Percentiles rank a stretch among this genome's conserved stretches.
phyloP scores from a whole-genome alignment of 2,113 vertebrate species.

The Thunnus maccoyii region DNA sequence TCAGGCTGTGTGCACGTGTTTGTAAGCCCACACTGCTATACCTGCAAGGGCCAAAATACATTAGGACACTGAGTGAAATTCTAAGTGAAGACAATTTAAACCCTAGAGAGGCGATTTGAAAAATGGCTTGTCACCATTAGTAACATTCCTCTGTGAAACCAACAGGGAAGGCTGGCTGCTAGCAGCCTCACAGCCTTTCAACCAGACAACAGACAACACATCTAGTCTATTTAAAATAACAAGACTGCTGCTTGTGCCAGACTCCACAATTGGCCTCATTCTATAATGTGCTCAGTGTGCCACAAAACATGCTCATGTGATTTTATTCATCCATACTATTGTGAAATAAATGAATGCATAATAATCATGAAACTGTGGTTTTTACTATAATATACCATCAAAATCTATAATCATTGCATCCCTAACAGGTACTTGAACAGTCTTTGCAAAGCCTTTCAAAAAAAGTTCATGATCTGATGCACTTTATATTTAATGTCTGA shows the following conservation, averaged over 20 bases:
- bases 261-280: not conserved
- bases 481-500: not conserved
- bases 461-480: not conserved
- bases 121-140: slow-evolving; percentile 46
- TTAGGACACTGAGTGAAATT: slow-evolving; percentile 17
- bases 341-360: no score
- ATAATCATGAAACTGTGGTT: no score
- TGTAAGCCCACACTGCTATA: not conserved
- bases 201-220: not conserved
- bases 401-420: not conserved
- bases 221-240: slow-evolving; percentile 5
- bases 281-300: not conserved
- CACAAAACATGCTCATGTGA: not conserved
- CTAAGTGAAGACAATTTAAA: slow-evolving; percentile 38
- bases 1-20: slow-evolving; percentile 22
- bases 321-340: no score
- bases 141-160: slow-evolving; percentile 31
- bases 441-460: not conserved
- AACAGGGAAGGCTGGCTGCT: not conserved
- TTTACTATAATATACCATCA: no score
- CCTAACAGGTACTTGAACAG: not conserved
- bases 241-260: not conserved
- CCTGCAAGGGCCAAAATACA: slow-evolving; percentile 24
- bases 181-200: not conserved
- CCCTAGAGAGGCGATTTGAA: slow-evolving; percentile 42